Conservation (phyloP, 2,797 vertebrate genomes). For the Microctenopoma stevenorrisi region DNA sequence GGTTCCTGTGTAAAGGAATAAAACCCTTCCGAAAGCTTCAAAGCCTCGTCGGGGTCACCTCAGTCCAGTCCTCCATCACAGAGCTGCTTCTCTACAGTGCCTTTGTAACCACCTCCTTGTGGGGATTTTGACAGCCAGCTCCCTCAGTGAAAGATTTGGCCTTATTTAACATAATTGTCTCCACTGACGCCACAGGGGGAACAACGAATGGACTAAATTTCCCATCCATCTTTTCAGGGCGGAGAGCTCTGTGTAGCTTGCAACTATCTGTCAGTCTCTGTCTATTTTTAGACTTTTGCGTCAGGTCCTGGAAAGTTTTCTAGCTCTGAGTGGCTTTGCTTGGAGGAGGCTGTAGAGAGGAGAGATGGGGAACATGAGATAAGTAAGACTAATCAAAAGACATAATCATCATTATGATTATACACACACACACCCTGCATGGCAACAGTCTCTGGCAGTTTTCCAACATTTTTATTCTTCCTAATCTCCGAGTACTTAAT, state of each 20-base stretch:
- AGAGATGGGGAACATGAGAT: slow-evolving; percentile 28
- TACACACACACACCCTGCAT: neutral
- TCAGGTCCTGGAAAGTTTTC: slow-evolving; percentile 21
- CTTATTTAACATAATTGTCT: slow-evolving; percentile 56
- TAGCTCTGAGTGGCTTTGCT: neutral
- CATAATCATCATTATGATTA: slow-evolving; percentile 50
- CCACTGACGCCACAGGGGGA: slow-evolving; percentile 5
- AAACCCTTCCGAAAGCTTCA: slow-evolving; percentile 6
- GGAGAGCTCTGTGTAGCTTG: slow-evolving; percentile 7
- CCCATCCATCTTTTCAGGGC: slow-evolving; percentile 25
- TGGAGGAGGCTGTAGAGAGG: slow-evolving; percentile 1
- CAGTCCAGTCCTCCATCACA: neutral
- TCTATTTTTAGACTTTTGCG: slow-evolving; percentile 46
- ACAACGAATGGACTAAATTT: slow-evolving; percentile 36
- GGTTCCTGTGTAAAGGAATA: neutral
- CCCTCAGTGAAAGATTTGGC: slow-evolving; percentile 25
- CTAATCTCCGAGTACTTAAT: slow-evolving; percentile 47
- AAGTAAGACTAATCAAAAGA: slow-evolving; percentile 57
- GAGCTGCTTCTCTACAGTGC: neutral
- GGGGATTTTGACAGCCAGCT: slow-evolving; percentile 22
- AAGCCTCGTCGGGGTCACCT: slow-evolving; percentile 3
- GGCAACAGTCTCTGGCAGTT: slow-evolving; percentile 20
- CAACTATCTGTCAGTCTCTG: slow-evolving; percentile 28
- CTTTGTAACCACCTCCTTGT: slow-evolving; percentile 3
- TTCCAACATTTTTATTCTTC: slow-evolving; percentile 50